Evolutionary conservation across 2,113 vertebrate species (phyloP).

Genomic region (Varanus komodoensis): DNA sequence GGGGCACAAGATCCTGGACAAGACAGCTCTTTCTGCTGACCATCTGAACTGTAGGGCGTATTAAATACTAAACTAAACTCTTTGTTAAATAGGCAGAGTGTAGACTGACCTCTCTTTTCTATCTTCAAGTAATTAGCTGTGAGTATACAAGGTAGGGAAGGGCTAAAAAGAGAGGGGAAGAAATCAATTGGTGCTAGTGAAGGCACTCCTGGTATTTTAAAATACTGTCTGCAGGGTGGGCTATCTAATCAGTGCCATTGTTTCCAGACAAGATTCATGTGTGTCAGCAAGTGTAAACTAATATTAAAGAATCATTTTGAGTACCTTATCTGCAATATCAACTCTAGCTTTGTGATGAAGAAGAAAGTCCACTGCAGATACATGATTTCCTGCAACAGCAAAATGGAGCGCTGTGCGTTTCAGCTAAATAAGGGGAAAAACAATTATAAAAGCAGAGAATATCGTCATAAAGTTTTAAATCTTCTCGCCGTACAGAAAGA

Average conservation of each 20-base stretch:
- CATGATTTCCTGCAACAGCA: conserved; percentile 82
- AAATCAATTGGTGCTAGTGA: no score
- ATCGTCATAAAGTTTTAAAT: conserved; percentile 22
- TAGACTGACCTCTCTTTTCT: no score
- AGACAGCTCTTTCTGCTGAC: background rate
- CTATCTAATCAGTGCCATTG: background rate
- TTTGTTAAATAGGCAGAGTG: no score
- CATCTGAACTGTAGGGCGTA: background rate
- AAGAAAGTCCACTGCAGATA: conserved; percentile 83
- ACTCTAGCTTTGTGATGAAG: conserved; percentile 87
- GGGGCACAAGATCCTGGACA: background rate
- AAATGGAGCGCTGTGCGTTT: conserved; percentile 88
- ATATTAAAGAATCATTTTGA: conserved; percentile 24
- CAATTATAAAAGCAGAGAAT: background rate
- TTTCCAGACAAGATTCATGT: background rate
- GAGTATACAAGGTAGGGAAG: no score
- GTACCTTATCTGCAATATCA: conserved; percentile 89
- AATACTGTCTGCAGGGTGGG: fast-evolving
- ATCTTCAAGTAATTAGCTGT: no score
- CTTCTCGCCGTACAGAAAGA: background rate
- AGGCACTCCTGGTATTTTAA: background rate
- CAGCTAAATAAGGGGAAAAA: conserved; percentile 75
- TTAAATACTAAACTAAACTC: background rate
- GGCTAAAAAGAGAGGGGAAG: no score
- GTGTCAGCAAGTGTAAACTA: background rate